These are phyloP conservation scores for Leistus spinibarbis DNA, from an alignment of 2,888 invertebrate genomes.

Conservation along the genomic window DNA sequence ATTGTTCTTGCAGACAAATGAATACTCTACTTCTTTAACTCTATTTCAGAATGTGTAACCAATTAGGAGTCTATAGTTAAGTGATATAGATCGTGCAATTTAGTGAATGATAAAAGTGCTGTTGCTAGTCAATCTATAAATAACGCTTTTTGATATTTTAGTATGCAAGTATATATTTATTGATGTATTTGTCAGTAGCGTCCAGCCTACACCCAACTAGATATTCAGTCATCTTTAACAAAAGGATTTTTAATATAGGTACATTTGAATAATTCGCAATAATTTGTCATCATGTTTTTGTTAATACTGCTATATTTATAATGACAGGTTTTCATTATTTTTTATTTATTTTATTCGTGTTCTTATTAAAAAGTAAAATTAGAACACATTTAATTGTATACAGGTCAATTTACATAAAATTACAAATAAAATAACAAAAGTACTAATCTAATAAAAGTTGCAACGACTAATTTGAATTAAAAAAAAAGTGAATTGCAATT, in stretches of 20 bases:
- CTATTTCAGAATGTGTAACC: too few relatives aligned
- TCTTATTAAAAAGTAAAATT: conserved; percentile 43
- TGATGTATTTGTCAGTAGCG: too few relatives aligned
- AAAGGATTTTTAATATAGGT: not conserved
- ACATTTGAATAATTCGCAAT: not conserved
- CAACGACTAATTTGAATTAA: not conserved
- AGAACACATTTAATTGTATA: conserved; percentile 45
- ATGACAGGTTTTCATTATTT: conserved; percentile 40
- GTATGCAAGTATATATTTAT: too few relatives aligned
- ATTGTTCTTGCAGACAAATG: too few relatives aligned
- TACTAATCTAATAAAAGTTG: conserved; percentile 37
- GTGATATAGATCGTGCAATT: too few relatives aligned
- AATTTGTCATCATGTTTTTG: conserved; percentile 5
- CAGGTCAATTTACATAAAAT: conserved; percentile 41
- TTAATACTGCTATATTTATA: conserved; percentile 40
- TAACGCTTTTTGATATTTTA: too few relatives aligned
- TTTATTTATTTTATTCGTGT: conserved; percentile 42
- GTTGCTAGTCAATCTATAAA: too few relatives aligned
- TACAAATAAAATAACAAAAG: conserved; percentile 38
- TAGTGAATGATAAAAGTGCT: too few relatives aligned
- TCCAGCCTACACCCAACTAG: too few relatives aligned
- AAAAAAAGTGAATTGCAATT: conserved; percentile 36
- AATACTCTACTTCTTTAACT: too few relatives aligned
- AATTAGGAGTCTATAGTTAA: too few relatives aligned
- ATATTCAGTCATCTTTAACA: too few relatives aligned